Percentiles rank a stretch among this genome's conserved stretches.
Conservation (phyloP, 2,888 invertebrate species). For the Aporophyla lueneburgensis region DNA sequence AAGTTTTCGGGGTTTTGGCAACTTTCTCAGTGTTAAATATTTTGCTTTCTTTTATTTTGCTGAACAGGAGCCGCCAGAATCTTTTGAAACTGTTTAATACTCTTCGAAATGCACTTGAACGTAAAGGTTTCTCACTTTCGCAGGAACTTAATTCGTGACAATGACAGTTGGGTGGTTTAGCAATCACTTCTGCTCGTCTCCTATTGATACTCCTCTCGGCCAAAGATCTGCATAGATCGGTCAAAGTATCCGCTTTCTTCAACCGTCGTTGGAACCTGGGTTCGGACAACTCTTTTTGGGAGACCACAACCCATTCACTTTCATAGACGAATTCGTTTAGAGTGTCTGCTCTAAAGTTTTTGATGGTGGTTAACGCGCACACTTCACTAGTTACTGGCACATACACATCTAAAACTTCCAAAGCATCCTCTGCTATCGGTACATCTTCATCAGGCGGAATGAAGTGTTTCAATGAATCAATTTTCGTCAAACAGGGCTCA, state of each 20-base stretch:
- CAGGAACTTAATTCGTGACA: conserved; percentile 74
- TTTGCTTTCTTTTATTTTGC: conserved; percentile 44
- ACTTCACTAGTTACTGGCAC: conserved; percentile 73
- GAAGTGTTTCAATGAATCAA: conserved; percentile 69
- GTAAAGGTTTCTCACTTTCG: conserved; percentile 65
- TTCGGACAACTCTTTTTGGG: conserved; percentile 78
- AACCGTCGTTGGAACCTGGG: conserved; percentile 82
- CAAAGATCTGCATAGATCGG: conserved; percentile 77
- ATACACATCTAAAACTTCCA: conserved; percentile 65
- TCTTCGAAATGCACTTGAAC: conserved; percentile 66
- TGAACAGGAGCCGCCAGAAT: conserved; percentile 46
- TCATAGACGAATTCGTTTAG: conserved; percentile 81
- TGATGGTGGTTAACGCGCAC: conserved; percentile 83
- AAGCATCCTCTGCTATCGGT: conserved; percentile 63
- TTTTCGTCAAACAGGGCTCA: conserved; percentile 68
- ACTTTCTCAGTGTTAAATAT: conserved; percentile 29
- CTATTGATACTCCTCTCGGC: conserved; percentile 72
- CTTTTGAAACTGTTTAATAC: conserved; percentile 58
- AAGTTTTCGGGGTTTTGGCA: conserved; percentile 33
- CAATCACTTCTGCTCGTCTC: conserved; percentile 74
- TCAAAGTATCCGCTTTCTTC: conserved; percentile 75
- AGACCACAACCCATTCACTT: conserved; percentile 86
- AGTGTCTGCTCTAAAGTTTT: conserved; percentile 82
- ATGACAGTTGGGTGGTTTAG: conserved; percentile 82
- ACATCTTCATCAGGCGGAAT: conserved; percentile 54